These are phyloP conservation scores for Philaethria dido DNA, from an alignment of 2,888 invertebrate genomes.

Conservation along the genomic window DNA sequence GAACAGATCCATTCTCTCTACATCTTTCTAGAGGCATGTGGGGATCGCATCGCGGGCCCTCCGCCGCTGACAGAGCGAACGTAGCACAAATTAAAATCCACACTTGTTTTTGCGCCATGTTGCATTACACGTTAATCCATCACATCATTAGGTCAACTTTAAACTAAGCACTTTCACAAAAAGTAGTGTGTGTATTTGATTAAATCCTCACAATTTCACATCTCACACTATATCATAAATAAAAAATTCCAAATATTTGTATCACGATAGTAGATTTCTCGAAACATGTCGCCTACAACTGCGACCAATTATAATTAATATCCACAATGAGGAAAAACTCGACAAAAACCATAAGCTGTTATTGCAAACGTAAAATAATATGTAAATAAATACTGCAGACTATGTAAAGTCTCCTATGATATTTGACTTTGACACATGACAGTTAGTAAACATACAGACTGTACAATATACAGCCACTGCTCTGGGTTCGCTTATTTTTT, in stretches of 20 bases:
- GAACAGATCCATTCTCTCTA: constrained; percentile 31
- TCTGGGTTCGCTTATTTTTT: background rate
- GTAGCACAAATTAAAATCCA: constrained; percentile 19
- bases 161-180: constrained; percentile 2
- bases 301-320: background rate
- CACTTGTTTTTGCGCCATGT: background rate
- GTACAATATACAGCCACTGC: background rate
- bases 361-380: constrained; percentile 16
- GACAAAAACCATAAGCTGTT: constrained; percentile 16
- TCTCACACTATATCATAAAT: background rate
- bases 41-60: constrained; percentile 40
- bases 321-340: constrained; percentile 17
- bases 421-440: constrained; percentile 5
- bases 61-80: constrained; percentile 8
- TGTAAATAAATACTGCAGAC: background rate
- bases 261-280: background rate
- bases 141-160: constrained; percentile 3
- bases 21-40: constrained; percentile 40
- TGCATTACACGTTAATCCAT: constrained; percentile 6
- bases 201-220: background rate
- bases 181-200: background rate
- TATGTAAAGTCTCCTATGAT: background rate
- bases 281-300: background rate
- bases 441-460: background rate
- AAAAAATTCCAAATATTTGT: background rate